Percentiles rank a stretch among this genome's conserved stretches.
Conservation (phyloP, 2,797 vertebrate species). For the Anguilla obscura region DNA sequence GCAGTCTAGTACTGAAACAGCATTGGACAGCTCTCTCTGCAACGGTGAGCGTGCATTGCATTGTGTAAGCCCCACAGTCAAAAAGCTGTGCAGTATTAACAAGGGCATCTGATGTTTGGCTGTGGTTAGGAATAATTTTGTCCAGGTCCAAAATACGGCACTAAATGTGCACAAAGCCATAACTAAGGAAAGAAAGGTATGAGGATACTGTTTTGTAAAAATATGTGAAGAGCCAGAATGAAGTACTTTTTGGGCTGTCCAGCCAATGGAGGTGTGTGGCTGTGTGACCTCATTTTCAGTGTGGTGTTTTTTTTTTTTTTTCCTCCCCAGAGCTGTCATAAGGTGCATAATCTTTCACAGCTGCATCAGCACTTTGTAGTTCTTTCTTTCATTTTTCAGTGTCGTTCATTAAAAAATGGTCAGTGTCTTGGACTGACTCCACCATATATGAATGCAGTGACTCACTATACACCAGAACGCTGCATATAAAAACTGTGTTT, state of each 20-base stretch:
- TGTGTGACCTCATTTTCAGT: not conserved
- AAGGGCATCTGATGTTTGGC: not conserved
- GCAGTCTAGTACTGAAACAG: not conserved
- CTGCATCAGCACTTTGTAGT: not conserved
- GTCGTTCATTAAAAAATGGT: not conserved
- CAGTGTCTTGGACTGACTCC: not conserved
- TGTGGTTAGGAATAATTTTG: not conserved
- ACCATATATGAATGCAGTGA: not conserved
- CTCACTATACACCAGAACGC: not conserved
- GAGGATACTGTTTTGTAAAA: not conserved
- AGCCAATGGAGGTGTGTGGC: not conserved
- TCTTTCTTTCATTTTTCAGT: not conserved
- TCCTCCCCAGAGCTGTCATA: not conserved
- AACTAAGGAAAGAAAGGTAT: not conserved
- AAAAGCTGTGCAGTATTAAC: not conserved
- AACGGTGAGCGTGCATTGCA: not conserved
- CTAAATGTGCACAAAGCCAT: constrained; percentile 1
- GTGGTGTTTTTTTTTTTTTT: not conserved
- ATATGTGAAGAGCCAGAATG: not conserved
- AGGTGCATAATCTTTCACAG: not conserved
- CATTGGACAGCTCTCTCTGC: not conserved
- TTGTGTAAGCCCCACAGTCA: not conserved
- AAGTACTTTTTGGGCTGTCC: not conserved
- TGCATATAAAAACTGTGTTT: not conserved
- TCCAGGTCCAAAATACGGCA: not conserved